Conservation (phyloP, 2,113 vertebrate species). For the Atractosteus spatula region DNA sequence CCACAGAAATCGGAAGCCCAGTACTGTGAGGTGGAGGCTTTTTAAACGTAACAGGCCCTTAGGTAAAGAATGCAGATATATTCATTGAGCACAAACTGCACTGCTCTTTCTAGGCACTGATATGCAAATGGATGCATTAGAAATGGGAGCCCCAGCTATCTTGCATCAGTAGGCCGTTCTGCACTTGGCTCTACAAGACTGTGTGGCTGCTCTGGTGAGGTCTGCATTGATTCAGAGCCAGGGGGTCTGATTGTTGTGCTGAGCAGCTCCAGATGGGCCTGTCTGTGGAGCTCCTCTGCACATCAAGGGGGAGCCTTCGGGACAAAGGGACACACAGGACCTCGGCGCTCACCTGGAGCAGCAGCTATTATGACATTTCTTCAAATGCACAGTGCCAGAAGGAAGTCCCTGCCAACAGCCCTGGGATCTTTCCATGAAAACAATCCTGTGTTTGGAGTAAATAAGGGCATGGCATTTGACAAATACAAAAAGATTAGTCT, state of each 20-base stretch:
- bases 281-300: constrained; percentile 57
- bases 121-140: neutral
- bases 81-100: too few species aligned
- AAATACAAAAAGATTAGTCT: too few species aligned
- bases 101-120: too few species aligned
- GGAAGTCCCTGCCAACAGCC: neutral
- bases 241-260: constrained; percentile 65
- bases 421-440: too few species aligned
- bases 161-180: neutral
- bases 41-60: too few species aligned
- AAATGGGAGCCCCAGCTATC: too few species aligned
- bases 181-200: constrained; percentile 10
- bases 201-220: constrained; percentile 21
- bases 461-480: too few species aligned
- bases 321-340: neutral
- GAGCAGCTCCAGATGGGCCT: constrained; percentile 73
- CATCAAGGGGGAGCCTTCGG: neutral
- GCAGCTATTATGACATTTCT: neutral
- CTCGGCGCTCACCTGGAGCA: neutral
- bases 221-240: constrained; percentile 56
- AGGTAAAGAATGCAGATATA: too few species aligned
- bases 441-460: too few species aligned
- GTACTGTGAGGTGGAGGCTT: too few species aligned
- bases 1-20: too few species aligned
- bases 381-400: neutral